Evolutionary conservation across 2,113 vertebrate species (phyloP).

Genomic region (Callipepla squamata): DNA sequence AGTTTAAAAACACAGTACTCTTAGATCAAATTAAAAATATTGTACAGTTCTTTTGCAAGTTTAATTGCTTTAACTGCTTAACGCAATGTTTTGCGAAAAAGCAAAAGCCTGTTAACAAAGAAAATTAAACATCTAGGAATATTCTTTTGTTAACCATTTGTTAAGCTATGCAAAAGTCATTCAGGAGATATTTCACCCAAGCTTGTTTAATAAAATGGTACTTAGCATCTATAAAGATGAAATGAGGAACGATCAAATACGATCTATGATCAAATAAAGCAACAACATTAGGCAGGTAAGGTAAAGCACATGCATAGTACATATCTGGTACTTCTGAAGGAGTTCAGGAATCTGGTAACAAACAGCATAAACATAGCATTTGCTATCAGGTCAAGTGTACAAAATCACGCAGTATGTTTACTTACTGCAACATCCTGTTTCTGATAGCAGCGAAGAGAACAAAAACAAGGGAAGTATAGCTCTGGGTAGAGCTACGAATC

Average conservation of each 20-base stretch:
- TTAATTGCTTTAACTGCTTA: too few species aligned
- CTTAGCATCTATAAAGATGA: neutral
- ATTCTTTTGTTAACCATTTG: neutral
- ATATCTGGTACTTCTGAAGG: neutral
- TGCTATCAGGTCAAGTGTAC: neutral
- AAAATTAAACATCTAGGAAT: neutral
- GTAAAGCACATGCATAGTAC: neutral
- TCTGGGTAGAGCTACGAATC: neutral
- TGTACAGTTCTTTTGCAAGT: neutral
- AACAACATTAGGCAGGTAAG: accelerated
- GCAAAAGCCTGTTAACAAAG: neutral
- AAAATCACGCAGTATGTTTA: neutral
- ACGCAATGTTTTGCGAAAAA: neutral
- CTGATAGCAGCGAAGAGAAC: neutral
- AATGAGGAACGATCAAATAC: neutral
- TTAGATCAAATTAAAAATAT: neutral
- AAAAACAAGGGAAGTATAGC: too few species aligned
- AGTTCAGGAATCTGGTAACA: neutral
- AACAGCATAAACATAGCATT: neutral
- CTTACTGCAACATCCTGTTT: neutral
- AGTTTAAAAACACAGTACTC: neutral
- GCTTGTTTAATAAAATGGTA: neutral
- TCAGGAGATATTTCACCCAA: neutral
- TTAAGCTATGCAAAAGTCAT: neutral
- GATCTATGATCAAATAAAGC: neutral